phyloP scores from a whole-genome alignment of 2,113 vertebrate species.

The Balaeniceps rex region DNA sequence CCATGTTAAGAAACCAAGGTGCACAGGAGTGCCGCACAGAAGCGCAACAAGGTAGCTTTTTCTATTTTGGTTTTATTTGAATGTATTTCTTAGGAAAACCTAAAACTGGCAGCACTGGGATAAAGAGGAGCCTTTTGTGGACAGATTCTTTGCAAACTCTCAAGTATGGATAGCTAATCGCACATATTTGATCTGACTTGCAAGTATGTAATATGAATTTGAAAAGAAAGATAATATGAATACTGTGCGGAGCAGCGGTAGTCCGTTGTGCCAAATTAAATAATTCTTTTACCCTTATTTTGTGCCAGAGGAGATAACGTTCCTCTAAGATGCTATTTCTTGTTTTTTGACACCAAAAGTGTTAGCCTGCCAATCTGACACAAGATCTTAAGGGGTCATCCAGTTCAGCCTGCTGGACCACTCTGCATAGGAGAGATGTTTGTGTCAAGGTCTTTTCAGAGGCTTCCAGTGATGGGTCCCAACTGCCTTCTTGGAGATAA shows the following conservation, averaged over 20 bases:
- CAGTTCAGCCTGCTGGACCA: background rate
- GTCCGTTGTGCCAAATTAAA: background rate
- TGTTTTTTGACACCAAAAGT: background rate
- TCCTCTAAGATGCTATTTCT: background rate
- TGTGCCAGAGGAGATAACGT: background rate
- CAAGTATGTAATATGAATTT: background rate
- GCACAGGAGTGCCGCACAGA: background rate
- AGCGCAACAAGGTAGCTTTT: background rate
- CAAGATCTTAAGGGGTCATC: background rate
- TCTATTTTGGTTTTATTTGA: background rate
- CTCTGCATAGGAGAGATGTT: background rate
- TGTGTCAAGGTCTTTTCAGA: background rate
- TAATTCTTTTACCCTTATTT: background rate
- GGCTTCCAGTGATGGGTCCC: background rate
- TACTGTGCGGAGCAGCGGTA: background rate
- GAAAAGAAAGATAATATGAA: background rate
- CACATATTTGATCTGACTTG: background rate
- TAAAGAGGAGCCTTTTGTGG: background rate
- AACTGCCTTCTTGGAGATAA: background rate
- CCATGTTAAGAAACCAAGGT: background rate
- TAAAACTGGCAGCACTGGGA: background rate
- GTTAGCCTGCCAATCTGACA: background rate
- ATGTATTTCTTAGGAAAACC: background rate
- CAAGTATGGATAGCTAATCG: background rate
- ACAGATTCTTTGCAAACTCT: background rate